These are phyloP conservation scores for Matsumurasca onukii DNA, from an alignment of 1,140 invertebrate species.

Conservation along the genomic window DNA sequence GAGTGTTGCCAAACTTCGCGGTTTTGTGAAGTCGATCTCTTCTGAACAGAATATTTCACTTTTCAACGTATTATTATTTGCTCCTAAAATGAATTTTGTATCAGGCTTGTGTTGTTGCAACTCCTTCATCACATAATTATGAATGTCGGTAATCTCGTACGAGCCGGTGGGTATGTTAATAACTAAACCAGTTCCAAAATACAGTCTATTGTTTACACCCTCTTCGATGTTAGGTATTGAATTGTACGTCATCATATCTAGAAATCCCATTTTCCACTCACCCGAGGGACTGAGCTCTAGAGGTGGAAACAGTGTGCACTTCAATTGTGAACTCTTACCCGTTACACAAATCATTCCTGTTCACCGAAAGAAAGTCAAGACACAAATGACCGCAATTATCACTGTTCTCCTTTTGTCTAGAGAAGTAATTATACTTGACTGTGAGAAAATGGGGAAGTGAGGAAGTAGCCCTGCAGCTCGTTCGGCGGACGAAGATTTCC, in stretches of 20 bases:
- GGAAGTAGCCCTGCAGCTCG: constrained; percentile 11
- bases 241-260: too few species aligned
- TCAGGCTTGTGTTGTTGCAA: background rate
- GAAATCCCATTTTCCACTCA: constrained; percentile 3
- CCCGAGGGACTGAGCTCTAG: background rate
- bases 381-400: too few species aligned
- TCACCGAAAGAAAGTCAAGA: too few species aligned
- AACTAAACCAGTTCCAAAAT: too few species aligned
- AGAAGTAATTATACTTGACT: constrained; percentile 15
- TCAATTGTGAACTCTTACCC: background rate
- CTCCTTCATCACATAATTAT: background rate
- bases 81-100: background rate
- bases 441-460: background rate
- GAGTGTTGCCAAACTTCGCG: background rate
- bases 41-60: too few species aligned
- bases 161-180: too few species aligned
- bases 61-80: constrained; percentile 15
- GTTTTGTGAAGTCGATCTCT: background rate
- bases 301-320: constrained; percentile 1
- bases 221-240: too few species aligned
- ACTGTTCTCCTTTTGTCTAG: too few species aligned
- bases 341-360: too few species aligned
- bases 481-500: too few species aligned
- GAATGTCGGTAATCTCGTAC: too few species aligned
- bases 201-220: too few species aligned